phyloP scores from a whole-genome alignment of 2,888 invertebrate species.

The Lypha dubia region DNA sequence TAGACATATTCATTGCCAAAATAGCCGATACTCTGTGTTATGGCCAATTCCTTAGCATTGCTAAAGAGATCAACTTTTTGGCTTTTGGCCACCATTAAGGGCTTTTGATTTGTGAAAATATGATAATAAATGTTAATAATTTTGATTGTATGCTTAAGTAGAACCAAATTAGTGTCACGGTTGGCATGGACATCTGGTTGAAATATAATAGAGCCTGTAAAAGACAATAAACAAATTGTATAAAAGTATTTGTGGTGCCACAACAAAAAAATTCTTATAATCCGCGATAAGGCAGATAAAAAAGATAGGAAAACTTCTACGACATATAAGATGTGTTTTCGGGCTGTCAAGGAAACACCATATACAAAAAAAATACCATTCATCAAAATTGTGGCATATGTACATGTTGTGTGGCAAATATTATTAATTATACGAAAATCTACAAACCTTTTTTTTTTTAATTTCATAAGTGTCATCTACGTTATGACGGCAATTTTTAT shows the following conservation, averaged over 20 bases:
- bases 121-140: slow-evolving; percentile 83
- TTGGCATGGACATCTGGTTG: slow-evolving; percentile 71
- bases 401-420: no score
- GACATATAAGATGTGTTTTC: no score
- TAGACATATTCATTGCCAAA: slow-evolving; percentile 91
- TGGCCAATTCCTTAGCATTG: slow-evolving; percentile 78
- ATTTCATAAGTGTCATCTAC: no score
- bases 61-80: slow-evolving; percentile 81
- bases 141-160: slow-evolving; percentile 82
- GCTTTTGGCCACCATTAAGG: slow-evolving; percentile 78
- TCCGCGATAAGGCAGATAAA: not conserved
- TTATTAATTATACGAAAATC: no score
- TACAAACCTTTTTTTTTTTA: no score
- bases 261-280: no score
- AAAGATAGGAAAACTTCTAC: no score
- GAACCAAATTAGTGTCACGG: slow-evolving; percentile 69
- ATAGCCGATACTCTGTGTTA: slow-evolving; percentile 84
- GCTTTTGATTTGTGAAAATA: slow-evolving; percentile 82
- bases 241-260: not conserved
- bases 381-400: no score
- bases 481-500: no score
- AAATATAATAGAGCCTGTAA: slow-evolving; percentile 75
- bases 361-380: no score
- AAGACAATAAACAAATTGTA: not conserved
- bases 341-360: no score